Base-by-base conservation (phyloP, 2,797 vertebrate genomes). In the Enteromius mattozi region DNA sequence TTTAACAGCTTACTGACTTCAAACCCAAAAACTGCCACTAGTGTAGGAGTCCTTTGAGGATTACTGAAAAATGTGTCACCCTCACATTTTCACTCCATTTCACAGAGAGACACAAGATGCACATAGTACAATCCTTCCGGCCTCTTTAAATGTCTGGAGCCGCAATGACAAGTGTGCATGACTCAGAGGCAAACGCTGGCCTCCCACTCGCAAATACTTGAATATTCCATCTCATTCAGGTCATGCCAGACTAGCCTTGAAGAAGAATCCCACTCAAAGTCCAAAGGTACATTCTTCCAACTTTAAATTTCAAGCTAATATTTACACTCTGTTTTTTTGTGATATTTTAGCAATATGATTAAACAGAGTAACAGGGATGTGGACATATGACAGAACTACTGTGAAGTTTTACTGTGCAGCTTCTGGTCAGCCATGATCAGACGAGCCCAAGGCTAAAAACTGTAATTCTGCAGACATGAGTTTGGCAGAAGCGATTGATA, bases 181-280 rank as follows among this genome's bases (percentile, higher is more conserved):
- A 83, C 80, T 88, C 82, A 66, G 66, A 74, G 42, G 42, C 2
- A 3, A 42, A 12, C 42, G 42, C 10, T 70, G 14, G 63, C 71
- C 81, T 40, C 81, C 81, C 33, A 83, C 61, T 65, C 33, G 4
- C 81, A 83, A 51, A 74, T 35, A 47, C 56, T 47, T 47, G 19
- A 13, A 63, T 70, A 81, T 76, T 78, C 47, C 30, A 40, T 27
- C 47, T 76, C 63, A 81, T 78, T 82, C 78, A 71, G 37, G 82
- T 89, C 86, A 86, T 76, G 68, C 40, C 63, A 82, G 74, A 68
- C 37, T 27, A 81, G 78, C 68, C 80, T 42, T 59, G 16, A 83
- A 80, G 40, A 78, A 65, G 47, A 86, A 84, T 84, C 30, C 19
- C 37, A 82, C 79, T 71, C 66, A 24, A 33, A 77, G 78, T 75